Evolutionary conservation across 2,797 vertebrate genomes (phyloP), one percentile per base, ranked within the genome.

Genomic region (Chrysocyon brachyurus): DNA sequence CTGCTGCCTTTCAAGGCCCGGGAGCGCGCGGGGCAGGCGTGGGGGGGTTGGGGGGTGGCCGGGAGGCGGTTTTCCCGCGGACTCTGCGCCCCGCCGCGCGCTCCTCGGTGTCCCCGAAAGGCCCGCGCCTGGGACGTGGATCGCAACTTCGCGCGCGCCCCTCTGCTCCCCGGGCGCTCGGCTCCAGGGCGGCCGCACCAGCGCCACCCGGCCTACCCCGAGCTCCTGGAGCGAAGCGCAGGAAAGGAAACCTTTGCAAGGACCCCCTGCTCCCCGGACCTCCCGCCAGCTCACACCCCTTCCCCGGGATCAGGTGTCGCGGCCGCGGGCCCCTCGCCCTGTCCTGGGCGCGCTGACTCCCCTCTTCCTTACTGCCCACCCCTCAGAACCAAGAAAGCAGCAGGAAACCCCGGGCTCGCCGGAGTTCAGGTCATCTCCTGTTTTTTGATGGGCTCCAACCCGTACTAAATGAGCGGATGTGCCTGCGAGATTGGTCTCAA

Each of bases 401-500:
- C 98, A 99, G 99, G 98, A 99, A 99, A 97, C 98, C 78, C 97
- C 72, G 97, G 96, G 96, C 98, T 98, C 84, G 95, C 97, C 82
- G 73, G 97, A 98, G 99, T 98, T 98, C 99, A 97, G 98, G 99
- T 99, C 99, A 99, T 99, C 98, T 99, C 99, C 99, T 99, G 99
- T 99, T 99, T 99, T 97, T 99, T 99, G 99, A 99, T 99, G 99
- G 99, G 98, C 98, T 98, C 98, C 97, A 99, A 99, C 99, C 99
- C 99, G 97, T 98, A 98, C 99, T 99, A 99, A 99, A 99, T 99
- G 99, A 99, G 99, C 99, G 99, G 99, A 99, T 99, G 98, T 99
- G 99, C 99, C 99, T 99, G 99, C 98, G 98, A 99, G 99, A 99
- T 99, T 99, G 98, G 98, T 98, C 99, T 99, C 98, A 98, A 99